Conservation (phyloP, 1,140 invertebrate genomes). For the fruit fly (Drosophila melanogaster) region Release_6_plus_ISO1_MT NT_033779.5:17514001-17514500, state of each 20-base stretch:
- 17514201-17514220: not conserved
- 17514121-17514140: constrained; percentile 48
- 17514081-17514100: constrained; percentile 64
- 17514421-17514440: constrained; percentile 78
- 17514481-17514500: constrained; percentile 64
- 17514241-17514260: not conserved
- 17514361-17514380: not conserved
- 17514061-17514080: constrained; percentile 38
- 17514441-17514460: constrained; percentile 61
- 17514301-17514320: not conserved
- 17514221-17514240: too few relatives aligned
- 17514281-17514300: too few relatives aligned
- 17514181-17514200: constrained; percentile 7
- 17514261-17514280: too few relatives aligned
- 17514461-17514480: constrained; percentile 52
- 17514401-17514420: constrained; percentile 73
- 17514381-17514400: constrained; percentile 19
- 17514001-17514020: constrained; percentile 22
- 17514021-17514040: constrained; percentile 32
- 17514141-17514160: constrained; percentile 65
- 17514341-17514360: not conserved
- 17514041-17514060: constrained; percentile 17
- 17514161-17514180: constrained; percentile 54
- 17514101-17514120: constrained; percentile 47
- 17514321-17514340: not conserved